Conservation (phyloP, 2,888 invertebrate genomes). For the Syrphus vitripennis region DNA sequence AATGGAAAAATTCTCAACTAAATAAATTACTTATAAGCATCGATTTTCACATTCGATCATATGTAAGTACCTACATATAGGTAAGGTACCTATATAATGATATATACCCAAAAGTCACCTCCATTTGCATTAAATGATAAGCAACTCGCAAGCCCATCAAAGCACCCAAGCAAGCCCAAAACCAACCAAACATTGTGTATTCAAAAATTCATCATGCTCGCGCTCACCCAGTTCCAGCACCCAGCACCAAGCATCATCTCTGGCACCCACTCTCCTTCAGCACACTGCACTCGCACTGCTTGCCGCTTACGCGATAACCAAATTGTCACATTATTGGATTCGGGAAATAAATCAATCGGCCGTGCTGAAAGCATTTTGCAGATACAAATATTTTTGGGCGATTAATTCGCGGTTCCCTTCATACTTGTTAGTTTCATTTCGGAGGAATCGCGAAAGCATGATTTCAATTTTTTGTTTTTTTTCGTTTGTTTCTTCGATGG, state of each 20-base stretch:
- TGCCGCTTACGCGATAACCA: constrained; percentile 55
- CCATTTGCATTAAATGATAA: constrained; percentile 69
- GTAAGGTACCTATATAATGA: no score
- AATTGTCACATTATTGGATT: constrained; percentile 70
- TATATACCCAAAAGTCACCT: constrained; percentile 30
- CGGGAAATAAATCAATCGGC: constrained; percentile 68
- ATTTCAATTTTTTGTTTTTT: constrained; percentile 22
- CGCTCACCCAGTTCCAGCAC: constrained; percentile 30
- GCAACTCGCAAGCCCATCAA: constrained; percentile 16
- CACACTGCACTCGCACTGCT: background rate
- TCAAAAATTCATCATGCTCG: constrained; percentile 65
- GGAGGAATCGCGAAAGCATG: constrained; percentile 21
- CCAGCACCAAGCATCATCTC: background rate
- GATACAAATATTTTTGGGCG: constrained; percentile 67
- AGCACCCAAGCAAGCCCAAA: background rate
- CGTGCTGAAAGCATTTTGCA: constrained; percentile 71
- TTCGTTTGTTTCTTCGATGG: background rate
- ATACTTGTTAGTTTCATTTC: constrained; percentile 1
- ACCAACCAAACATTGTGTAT: constrained; percentile 21
- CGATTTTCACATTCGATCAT: constrained; percentile 32
- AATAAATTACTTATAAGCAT: constrained; percentile 57
- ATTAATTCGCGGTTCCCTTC: constrained; percentile 63
- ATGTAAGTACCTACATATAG: background rate
- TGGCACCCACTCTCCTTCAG: constrained; percentile 37
- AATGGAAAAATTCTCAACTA: constrained; percentile 8